Base-by-base conservation (phyloP, 2,797 vertebrate species). In the Limosa lapponica region DNA sequence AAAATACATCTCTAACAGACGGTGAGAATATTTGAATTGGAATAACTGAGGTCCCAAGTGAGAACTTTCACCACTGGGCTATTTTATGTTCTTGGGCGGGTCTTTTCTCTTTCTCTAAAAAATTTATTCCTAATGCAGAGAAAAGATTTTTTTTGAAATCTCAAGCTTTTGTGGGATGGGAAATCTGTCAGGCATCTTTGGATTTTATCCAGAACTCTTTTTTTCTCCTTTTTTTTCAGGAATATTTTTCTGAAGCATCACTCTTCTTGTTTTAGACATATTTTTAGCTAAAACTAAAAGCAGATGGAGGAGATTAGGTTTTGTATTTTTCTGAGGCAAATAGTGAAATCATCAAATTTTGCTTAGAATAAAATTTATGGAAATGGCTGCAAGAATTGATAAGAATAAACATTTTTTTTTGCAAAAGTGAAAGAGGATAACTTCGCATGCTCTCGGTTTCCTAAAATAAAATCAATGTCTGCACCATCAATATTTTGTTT, bases 271-370 rank as follows among this genome's bases (percentile, higher is more conserved):
- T 92, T 77, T 34, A 72, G 54, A 16, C 7, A 2, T 69, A 71
- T 84, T 96, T 95, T 84, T 82, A 87, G 78, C 89, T 92, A 67
- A 95, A 96, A 92, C 88, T 69, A 72, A 79, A 96, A 96, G 74
- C 95, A 95, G 93, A 97, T 95, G 96, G 73, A 73, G 55, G 48
- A 71, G 82, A 90, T 65, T 57, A 85, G 34, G 30, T 12, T 86
- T 66, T 92, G 22, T 73, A 13, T 34, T 90, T 93, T 95, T 65
- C 61, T 78, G 82, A 88, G 41, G 65, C 41, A 90, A 95, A 86
- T 6, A 59, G 57, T 89, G 74, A 93, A 96, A 91, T 94, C 80
- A 88, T 90, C 79, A 81, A 13, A 67, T 91, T 90, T 86, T 94
- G 37, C 80, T 72, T 13, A 28, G 37, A 75, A 65, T 65, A 30